phyloP scores from a whole-genome alignment of 2,888 invertebrate genomes.

The Podabrus alpinus region DNA sequence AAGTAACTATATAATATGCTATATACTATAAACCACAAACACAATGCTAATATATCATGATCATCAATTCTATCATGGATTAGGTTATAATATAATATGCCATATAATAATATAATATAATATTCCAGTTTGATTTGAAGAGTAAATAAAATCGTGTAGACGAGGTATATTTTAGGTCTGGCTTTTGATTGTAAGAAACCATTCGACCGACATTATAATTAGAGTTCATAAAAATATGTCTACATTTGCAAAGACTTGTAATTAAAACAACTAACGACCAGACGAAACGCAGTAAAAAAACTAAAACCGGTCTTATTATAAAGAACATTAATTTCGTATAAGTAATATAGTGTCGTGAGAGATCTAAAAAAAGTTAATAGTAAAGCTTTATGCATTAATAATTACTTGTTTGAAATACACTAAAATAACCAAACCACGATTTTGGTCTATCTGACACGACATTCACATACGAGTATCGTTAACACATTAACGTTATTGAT shows the following conservation, averaged over 20 bases:
- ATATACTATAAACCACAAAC: too few relatives aligned
- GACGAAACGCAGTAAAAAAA: background rate
- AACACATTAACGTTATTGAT: conserved; percentile 8
- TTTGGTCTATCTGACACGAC: background rate
- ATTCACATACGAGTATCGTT: background rate
- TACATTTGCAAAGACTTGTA: too few relatives aligned
- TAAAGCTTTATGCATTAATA: background rate
- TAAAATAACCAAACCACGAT: conserved; percentile 3
- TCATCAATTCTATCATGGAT: too few relatives aligned
- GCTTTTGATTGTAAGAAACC: too few relatives aligned
- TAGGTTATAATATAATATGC: too few relatives aligned
- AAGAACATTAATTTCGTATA: background rate
- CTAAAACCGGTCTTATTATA: background rate
- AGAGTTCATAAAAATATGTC: background rate
- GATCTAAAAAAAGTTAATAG: background rate
- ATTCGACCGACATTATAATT: background rate
- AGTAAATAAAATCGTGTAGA: too few relatives aligned
- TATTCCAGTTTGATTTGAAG: too few relatives aligned
- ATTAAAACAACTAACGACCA: background rate
- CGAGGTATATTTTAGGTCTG: too few relatives aligned
- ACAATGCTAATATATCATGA: too few relatives aligned
- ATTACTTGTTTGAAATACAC: background rate
- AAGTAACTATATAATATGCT: too few relatives aligned
- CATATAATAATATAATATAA: too few relatives aligned
- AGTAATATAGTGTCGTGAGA: background rate